These are phyloP conservation scores for Limnothrissa miodon DNA, from an alignment of 2,113 vertebrate genomes.

Conservation along the genomic window DNA sequence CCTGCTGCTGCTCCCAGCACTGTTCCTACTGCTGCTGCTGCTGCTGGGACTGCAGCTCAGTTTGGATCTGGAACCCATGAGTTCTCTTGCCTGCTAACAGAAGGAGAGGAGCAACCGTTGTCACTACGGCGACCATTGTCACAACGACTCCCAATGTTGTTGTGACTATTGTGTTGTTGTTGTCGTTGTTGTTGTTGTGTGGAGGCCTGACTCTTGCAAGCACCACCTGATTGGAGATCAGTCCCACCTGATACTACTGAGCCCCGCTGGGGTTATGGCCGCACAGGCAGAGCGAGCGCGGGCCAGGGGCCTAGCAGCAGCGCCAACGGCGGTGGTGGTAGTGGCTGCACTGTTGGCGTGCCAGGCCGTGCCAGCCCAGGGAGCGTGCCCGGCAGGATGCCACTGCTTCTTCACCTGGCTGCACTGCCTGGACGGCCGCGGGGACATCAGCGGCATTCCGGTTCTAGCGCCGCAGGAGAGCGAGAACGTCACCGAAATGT, in stretches of 20 bases:
- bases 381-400: conserved; percentile 67
- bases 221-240: neutral
- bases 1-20: neutral
- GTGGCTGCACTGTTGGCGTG: conserved; percentile 30
- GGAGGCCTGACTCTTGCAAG: neutral
- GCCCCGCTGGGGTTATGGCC: conserved; percentile 47
- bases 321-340: neutral
- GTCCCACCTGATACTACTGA: neutral
- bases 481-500: conserved; percentile 78
- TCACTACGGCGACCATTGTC: neutral
- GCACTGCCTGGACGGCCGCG: conserved; percentile 65
- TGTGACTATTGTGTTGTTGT: conserved; percentile 7
- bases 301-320: conserved; percentile 40
- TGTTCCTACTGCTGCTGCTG: conserved; percentile 33
- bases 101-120: conserved; percentile 33
- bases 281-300: conserved; percentile 39
- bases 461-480: conserved; percentile 65
- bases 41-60: conserved; percentile 64
- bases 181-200: neutral
- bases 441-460: conserved; percentile 64
- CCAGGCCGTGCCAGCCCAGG: conserved; percentile 47
- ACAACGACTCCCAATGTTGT: neutral
- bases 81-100: conserved; percentile 38
- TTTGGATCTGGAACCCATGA: conserved; percentile 55
- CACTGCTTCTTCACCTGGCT: conserved; percentile 69